Base-by-base conservation (phyloP, 2,888 invertebrate genomes). In the Noctua pronuba region DNA sequence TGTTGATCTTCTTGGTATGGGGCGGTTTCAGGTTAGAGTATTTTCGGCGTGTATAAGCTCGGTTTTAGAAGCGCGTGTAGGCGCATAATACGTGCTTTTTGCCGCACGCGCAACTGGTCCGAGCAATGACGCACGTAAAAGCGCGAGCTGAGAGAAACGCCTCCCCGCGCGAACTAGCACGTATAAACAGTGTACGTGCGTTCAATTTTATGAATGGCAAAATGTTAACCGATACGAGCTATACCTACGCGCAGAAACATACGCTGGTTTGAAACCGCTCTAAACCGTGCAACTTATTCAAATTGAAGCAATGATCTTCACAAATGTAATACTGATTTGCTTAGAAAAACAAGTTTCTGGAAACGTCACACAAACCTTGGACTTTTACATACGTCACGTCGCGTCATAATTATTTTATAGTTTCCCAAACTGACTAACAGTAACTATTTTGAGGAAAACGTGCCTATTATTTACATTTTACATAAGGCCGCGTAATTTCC, bases 371-470 rank as follows among this genome's bases (percentile, higher is more conserved):
- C 6, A 55, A 44, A 46, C 21, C 44, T 16, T 75, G 49, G 75
- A 8, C n/a, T 49, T 74, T 80, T 55, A 31, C n/a, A 13, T 1
- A 68, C 77, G 52, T 82, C 62, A 82, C n/a, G 3, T 0, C 0
- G 35, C 44, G 31, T 67, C 62, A 64, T 77, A 44, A 10, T 28
- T 28, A 11, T 44, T 52, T 65, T 8, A 5, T n/a, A 52, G 55
- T 69, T 79, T 84, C 68, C 44, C 80, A 24, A 79, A 73, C 69
- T 41, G 58, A 73, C n/a, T 24, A 44, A 82, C 49, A 31, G 41
- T 66, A 28, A 38, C 24, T 70, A 76, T 76, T 80, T 75, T 55
- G 73, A 77, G 83, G 83, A 85, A 85, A 82, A 71, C 58, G 3
- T 82, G 21, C 18, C 16, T 62, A 52, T 75, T 68, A 76, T 66